Percentiles rank a stretch among this genome's conserved stretches.
Evolutionary conservation across 2,888 invertebrate genomes (phyloP).

Genomic region (Drosophila mettleri): DNA sequence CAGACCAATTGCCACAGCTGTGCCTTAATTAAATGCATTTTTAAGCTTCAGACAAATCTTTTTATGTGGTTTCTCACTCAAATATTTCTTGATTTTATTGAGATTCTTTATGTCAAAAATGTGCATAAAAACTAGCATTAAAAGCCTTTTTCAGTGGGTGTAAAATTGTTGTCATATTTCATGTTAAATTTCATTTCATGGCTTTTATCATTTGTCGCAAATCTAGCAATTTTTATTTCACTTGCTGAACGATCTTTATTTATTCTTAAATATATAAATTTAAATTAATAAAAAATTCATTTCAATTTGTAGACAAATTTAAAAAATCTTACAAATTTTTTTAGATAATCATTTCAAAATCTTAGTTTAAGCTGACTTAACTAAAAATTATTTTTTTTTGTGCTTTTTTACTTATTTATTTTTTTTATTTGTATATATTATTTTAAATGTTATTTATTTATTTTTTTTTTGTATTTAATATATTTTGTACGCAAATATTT

Average conservation of each 20-base stretch:
- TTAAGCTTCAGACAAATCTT: not conserved
- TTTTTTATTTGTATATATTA: no score
- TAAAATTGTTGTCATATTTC: constrained; percentile 2
- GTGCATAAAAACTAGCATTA: constrained; percentile 3
- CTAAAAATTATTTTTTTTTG: no score
- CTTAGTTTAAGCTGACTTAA: no score
- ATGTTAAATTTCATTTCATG: not conserved
- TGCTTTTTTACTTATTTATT: no score
- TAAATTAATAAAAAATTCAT: no score
- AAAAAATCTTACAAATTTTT: no score
- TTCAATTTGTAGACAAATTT: no score
- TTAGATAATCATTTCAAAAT: no score
- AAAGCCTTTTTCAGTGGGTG: not conserved
- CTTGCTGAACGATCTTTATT: not conserved
- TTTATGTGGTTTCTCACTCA: not conserved
- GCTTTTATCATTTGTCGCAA: not conserved
- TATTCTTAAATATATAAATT: not conserved
- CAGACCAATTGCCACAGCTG: no score
- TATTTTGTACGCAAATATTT: no score
- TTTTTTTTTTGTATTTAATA: no score
- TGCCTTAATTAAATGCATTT: not conserved
- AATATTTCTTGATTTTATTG: constrained; percentile 1
- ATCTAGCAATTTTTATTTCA: not conserved
- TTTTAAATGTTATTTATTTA: no score
- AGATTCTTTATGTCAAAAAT: not conserved